Evolutionary conservation across 92 coral and sea anemone genomes (phyloP).

Genomic region (Nematostella vectensis): DNA sequence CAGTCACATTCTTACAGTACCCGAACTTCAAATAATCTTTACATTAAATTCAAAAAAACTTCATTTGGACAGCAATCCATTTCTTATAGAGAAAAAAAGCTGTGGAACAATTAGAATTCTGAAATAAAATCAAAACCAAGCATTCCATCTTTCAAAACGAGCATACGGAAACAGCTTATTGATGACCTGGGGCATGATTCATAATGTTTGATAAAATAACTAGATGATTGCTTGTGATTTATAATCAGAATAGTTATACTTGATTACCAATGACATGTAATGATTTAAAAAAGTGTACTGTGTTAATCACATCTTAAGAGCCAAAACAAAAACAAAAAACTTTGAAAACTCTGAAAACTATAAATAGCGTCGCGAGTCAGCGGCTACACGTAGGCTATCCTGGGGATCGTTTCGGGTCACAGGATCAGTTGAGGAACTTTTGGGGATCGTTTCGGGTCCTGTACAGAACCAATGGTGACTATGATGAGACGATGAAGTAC

Average conservation of each 20-base stretch:
- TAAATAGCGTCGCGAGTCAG: too few species aligned
- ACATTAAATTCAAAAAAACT: too few species aligned
- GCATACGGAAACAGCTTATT: conserved; percentile 1
- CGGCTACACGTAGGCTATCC: too few species aligned
- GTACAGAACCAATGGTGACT: too few species aligned
- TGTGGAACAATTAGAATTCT: not conserved
- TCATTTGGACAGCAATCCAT: conserved; percentile 1
- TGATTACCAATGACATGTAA: not conserved
- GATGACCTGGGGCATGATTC: not conserved
- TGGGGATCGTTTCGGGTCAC: too few species aligned
- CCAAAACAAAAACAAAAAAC: not conserved
- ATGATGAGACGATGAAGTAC: too few species aligned
- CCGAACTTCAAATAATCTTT: not conserved
- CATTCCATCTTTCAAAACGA: not conserved
- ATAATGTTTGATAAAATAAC: not conserved
- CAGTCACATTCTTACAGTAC: not conserved
- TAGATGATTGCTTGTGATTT: not conserved
- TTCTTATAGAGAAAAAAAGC: not conserved
- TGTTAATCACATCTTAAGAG: not conserved
- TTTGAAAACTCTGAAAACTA: not conserved
- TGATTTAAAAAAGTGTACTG: not conserved
- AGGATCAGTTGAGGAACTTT: too few species aligned
- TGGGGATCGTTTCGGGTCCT: too few species aligned
- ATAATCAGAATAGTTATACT: not conserved
- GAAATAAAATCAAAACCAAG: not conserved